Evolutionary conservation across 2,888 invertebrate genomes (phyloP).

Genomic region (Rhagonycha fulva): DNA sequence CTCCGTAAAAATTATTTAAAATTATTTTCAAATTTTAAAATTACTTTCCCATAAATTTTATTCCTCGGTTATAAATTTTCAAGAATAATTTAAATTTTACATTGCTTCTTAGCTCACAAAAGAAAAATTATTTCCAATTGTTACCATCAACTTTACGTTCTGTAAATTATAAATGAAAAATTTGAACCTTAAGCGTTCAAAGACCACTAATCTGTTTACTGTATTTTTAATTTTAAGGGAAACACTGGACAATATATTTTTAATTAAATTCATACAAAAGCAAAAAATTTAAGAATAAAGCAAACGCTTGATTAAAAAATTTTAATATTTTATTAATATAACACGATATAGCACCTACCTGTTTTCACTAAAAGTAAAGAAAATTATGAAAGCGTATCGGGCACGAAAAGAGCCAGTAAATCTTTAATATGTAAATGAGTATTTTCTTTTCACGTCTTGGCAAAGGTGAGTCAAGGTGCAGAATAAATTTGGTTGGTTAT

Average conservation of each 20-base stretch:
- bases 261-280: not conserved
- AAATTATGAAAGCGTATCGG: constrained; percentile 28
- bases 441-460: constrained; percentile 46
- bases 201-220: not conserved
- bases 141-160: not conserved
- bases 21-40: not conserved
- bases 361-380: constrained; percentile 14
- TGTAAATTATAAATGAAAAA: not conserved
- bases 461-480: constrained; percentile 48
- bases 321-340: not conserved
- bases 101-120: not conserved
- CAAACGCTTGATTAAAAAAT: not conserved
- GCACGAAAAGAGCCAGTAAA: constrained; percentile 42
- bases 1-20: not conserved
- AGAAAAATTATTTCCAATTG: not conserved
- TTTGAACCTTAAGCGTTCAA: not conserved
- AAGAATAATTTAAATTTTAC: not conserved
- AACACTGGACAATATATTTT: not conserved
- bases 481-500: constrained; percentile 49
- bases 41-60: not conserved
- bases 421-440: constrained; percentile 52
- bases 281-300: not conserved
- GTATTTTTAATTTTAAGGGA: not conserved
- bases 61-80: not conserved
- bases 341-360: not conserved